Conservation (phyloP, 2,888 invertebrate species). For the Trisateles emortualis region DNA sequence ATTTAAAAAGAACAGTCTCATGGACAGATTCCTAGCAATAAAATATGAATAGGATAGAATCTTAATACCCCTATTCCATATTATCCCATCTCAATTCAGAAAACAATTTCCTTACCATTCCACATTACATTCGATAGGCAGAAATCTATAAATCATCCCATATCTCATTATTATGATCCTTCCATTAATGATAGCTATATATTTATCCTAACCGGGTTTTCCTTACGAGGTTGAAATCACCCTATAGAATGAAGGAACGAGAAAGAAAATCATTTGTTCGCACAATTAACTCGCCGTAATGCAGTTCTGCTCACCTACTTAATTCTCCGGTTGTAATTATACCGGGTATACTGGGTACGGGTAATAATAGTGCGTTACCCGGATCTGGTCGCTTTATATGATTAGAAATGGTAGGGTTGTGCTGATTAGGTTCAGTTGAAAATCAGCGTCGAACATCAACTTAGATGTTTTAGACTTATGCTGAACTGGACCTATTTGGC, state of each 20-base stretch:
- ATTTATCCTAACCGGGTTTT: slow-evolving; percentile 15
- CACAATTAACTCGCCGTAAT: slow-evolving; percentile 9
- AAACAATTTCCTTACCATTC: not conserved
- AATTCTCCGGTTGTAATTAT: slow-evolving; percentile 9
- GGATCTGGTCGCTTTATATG: not conserved
- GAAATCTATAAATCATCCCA: slow-evolving; percentile 21
- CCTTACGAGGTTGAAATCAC: slow-evolving; percentile 5
- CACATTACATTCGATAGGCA: not conserved
- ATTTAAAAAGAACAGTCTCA: too few species aligned
- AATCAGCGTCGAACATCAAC: too few species aligned
- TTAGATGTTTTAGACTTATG: too few species aligned
- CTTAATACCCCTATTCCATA: not conserved
- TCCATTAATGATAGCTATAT: slow-evolving; percentile 7
- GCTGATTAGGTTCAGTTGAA: not conserved
- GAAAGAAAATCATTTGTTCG: slow-evolving; percentile 9
- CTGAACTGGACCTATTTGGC: too few species aligned
- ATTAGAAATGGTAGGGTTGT: not conserved
- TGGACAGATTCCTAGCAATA: not conserved
- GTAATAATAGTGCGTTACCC: not conserved
- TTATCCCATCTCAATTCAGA: not conserved
- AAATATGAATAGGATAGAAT: not conserved
- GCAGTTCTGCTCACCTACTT: slow-evolving; percentile 10
- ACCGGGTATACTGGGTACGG: not conserved
- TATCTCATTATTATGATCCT: slow-evolving; percentile 23
- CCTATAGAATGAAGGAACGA: not conserved